phyloP scores from a whole-genome alignment of 92 coral and sea anemone genomes.

The Nematostella vectensis region DNA sequence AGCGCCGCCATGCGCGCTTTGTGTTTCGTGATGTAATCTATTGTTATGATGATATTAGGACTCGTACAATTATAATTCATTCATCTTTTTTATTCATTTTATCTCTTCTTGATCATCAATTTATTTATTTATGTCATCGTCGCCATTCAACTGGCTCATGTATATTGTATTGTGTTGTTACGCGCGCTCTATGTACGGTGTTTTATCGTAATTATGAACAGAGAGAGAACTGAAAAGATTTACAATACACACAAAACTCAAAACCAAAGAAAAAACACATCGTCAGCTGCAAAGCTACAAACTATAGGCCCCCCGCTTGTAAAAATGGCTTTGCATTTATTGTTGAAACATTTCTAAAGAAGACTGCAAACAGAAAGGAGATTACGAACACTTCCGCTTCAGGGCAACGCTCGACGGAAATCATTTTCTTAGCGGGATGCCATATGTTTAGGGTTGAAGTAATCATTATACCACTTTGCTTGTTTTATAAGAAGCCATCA shows the following conservation, averaged over 20 bases:
- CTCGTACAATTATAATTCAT: slow-evolving; percentile 97
- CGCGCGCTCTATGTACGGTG: slow-evolving; percentile 71
- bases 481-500: slow-evolving; percentile 25
- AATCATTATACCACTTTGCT: slow-evolving; percentile 61
- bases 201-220: slow-evolving; percentile 81
- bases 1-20: slow-evolving; percentile 86
- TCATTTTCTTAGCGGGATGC: slow-evolving; percentile 90
- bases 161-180: slow-evolving; percentile 99
- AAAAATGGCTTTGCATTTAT: neutral
- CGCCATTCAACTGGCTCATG: slow-evolving; percentile 95
- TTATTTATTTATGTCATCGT: slow-evolving; percentile 99
- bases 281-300: slow-evolving; percentile 22
- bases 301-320: neutral
- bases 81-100: slow-evolving; percentile 96
- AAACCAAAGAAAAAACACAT: too few relatives aligned
- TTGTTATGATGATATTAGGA: slow-evolving; percentile 99
- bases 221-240: slow-evolving; percentile 57
- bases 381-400: slow-evolving; percentile 83
- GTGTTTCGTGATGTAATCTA: slow-evolving; percentile 92
- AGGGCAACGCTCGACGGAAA: slow-evolving; percentile 75
- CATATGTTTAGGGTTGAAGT: slow-evolving; percentile 66
- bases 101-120: slow-evolving; percentile 98
- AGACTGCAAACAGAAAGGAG: slow-evolving; percentile 51
- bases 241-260: slow-evolving; percentile 64
- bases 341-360: slow-evolving; percentile 19